Conservation (phyloP, 2,888 invertebrate genomes). For the Lasioglossum leucozonium region DNA sequence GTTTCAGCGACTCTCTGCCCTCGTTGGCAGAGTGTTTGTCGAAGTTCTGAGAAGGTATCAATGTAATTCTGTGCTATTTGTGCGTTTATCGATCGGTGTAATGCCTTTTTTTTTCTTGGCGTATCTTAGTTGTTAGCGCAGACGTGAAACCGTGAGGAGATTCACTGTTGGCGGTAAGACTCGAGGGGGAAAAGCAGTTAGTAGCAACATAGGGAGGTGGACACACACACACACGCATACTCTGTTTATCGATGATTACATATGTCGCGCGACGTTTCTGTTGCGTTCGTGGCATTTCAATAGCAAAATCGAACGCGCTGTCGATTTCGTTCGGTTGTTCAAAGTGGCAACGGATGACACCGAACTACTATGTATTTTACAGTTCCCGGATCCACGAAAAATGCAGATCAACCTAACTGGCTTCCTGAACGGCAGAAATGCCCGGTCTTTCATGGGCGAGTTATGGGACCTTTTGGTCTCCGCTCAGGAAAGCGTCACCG, state of each 20-base stretch:
- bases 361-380: slow-evolving; percentile 83
- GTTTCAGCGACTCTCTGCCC: slow-evolving; percentile 61
- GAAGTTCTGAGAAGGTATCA: slow-evolving; percentile 60
- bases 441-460: slow-evolving; percentile 98
- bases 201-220: slow-evolving; percentile 58
- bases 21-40: slow-evolving; percentile 39
- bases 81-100: slow-evolving; percentile 66
- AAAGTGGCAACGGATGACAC: slow-evolving; percentile 33
- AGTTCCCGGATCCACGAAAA: slow-evolving; percentile 98
- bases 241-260: slow-evolving; percentile 11
- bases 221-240: slow-evolving; percentile 18
- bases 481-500: slow-evolving; percentile 97
- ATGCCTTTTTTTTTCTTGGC: slow-evolving; percentile 61
- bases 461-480: slow-evolving; percentile 97
- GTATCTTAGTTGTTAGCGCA: slow-evolving; percentile 60
- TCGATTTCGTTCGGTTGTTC: background rate
- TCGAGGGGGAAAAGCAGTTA: slow-evolving; percentile 85
- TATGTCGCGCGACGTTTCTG: slow-evolving; percentile 12
- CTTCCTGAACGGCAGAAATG: slow-evolving; percentile 98
- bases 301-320: slow-evolving; percentile 9
- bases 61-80: slow-evolving; percentile 66
- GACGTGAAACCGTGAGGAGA: slow-evolving; percentile 53
- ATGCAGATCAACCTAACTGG: slow-evolving; percentile 99
- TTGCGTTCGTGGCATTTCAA: slow-evolving; percentile 35
- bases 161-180: slow-evolving; percentile 76